Percentiles rank a stretch among this genome's conserved stretches.
Evolutionary conservation across 2,888 invertebrate species (phyloP).

Genomic region (Cephus runcator): DNA sequence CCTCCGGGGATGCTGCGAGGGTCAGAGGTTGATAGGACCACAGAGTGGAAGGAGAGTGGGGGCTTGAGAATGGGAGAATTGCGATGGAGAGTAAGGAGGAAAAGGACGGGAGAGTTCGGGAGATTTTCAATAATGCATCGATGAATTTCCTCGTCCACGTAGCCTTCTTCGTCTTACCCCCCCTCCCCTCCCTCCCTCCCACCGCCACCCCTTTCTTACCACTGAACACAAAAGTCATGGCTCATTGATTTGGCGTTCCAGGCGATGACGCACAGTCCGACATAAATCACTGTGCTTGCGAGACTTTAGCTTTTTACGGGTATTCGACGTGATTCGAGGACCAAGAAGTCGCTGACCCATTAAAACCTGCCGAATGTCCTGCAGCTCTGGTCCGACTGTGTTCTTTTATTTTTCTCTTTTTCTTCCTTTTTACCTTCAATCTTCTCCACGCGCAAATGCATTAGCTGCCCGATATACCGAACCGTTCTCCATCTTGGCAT

Average conservation of each 20-base stretch:
- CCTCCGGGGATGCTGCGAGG: too few relatives aligned
- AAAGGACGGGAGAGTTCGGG: background rate
- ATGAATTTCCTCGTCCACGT: slow-evolving; percentile 11
- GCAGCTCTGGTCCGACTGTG: slow-evolving; percentile 11
- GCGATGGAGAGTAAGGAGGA: background rate
- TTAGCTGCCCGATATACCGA: background rate
- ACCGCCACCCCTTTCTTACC: background rate
- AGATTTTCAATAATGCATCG: slow-evolving; percentile 22
- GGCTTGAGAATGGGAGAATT: too few relatives aligned
- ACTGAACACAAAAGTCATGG: slow-evolving; percentile 21
- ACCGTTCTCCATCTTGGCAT: background rate
- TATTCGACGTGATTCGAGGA: slow-evolving; percentile 29
- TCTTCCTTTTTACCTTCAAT: background rate
- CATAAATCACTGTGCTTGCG: slow-evolving; percentile 31
- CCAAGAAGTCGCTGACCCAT: slow-evolving; percentile 20
- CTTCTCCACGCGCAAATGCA: background rate
- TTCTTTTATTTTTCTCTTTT: background rate
- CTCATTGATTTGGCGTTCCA: slow-evolving; percentile 34
- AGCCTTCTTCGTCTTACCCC: background rate
- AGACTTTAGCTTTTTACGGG: slow-evolving; percentile 22
- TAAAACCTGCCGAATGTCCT: slow-evolving; percentile 34
- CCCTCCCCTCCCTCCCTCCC: background rate
- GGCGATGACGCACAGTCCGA: slow-evolving; percentile 27
- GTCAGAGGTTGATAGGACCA: too few relatives aligned
- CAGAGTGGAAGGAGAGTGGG: too few relatives aligned